Base-by-base conservation (phyloP, 2,113 vertebrate genomes). In the Ophthalmolycus amberensis region DNA sequence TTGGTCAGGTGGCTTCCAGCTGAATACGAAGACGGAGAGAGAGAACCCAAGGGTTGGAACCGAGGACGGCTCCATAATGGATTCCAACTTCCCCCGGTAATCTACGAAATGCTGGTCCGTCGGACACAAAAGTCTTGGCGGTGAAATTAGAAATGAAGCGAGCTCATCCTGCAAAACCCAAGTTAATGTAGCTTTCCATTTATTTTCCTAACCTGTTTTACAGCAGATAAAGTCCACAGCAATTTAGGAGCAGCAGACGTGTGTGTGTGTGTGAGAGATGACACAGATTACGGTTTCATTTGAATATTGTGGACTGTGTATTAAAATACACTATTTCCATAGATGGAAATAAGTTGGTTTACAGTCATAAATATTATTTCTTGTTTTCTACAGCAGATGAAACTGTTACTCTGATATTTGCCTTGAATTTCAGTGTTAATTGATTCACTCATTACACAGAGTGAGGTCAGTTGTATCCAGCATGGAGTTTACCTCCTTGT, bases 1-100 rank as follows among this genome's bases (percentile, higher is more conserved):
- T 92, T 99, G 89, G 94, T 94, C 66, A 94, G 98, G 74, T 99
- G 98, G 98, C 97, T 99, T 77, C 96, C 97, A 65, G 95, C 97
- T 15, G 84, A 91, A 83, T 99, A 99, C 0, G 98, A 99, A 85
- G 98, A 99, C 3, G 95, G 93, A 73, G 59, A 97, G 88, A 95
- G 94, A 16, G 95, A 99, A 18, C 98, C 98, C 65, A 95, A 95
- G 88, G 98, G 98, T 80, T 99, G 98, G 98, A 97, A 97, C 92
- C 83, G 82, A 22, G 89, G 85, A n/a, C 58, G 89, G 77, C 86
- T 25, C 16, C 91, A 99, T 92, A 95, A 94, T 0, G 96, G 97
- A 86, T 95, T 96, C 81, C 95, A 90, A 11, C 96, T 99, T 79
- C 98, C 98, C 18, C 90, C 59, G 92, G 98, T 99, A 90, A 95